Percentiles rank a stretch among this genome's conserved stretches.
Evolutionary conservation across 1,140 invertebrate species (phyloP).

Genomic region (Vanessa tameamea): DNA sequence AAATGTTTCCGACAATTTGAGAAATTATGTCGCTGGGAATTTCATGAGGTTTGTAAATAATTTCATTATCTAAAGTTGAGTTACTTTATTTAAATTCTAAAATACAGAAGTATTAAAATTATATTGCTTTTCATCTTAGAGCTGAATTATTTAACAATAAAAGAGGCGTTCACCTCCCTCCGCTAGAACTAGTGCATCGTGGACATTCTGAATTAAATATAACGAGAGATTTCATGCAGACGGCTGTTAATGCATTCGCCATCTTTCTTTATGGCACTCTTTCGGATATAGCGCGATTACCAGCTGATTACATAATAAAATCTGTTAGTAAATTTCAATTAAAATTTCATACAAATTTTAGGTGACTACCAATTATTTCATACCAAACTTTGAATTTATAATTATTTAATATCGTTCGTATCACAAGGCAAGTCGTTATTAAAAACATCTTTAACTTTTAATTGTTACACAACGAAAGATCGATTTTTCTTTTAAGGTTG

Average conservation of each 20-base stretch:
- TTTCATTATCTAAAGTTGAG: no score
- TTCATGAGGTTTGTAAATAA: slow-evolving; percentile 10
- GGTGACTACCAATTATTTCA: no score
- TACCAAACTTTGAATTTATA: no score
- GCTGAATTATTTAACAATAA: slow-evolving; percentile 56
- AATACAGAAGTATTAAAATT: background rate
- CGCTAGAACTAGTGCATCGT: slow-evolving; percentile 48
- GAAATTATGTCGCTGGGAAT: slow-evolving; percentile 25
- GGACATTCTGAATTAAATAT: slow-evolving; percentile 54
- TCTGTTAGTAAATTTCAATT: slow-evolving; percentile 52
- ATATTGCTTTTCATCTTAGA: slow-evolving; percentile 32
- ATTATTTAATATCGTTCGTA: no score
- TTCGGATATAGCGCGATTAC: slow-evolving; percentile 52
- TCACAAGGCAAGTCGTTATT: no score
- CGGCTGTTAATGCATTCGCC: slow-evolving; percentile 66
- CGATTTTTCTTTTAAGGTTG: no score
- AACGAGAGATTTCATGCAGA: slow-evolving; percentile 69
- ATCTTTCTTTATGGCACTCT: slow-evolving; percentile 58
- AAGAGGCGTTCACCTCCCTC: slow-evolving; percentile 52
- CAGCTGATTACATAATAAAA: slow-evolving; percentile 55
- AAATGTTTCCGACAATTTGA: background rate
- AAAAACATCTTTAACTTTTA: no score
- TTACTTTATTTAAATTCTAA: no score
- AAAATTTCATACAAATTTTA: no score
- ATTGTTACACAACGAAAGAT: no score